Conservation (phyloP, 2,113 vertebrate genomes). For the Zapus hudsonius region DNA sequence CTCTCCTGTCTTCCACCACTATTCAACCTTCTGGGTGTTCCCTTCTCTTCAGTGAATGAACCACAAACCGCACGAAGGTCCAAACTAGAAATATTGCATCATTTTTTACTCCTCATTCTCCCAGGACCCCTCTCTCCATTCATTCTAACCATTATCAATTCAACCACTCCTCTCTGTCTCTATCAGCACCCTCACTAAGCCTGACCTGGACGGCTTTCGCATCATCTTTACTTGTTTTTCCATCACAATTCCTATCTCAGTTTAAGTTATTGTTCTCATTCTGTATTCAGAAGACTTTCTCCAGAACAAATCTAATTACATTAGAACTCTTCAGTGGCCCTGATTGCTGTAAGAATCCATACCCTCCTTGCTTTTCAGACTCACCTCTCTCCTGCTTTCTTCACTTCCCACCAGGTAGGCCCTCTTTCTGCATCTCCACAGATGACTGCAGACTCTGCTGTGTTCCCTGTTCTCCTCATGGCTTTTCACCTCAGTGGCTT, state of each 20-base stretch:
- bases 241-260: neutral
- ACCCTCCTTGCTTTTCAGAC: neutral
- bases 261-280: constrained; percentile 1
- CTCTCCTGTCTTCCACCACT: neutral
- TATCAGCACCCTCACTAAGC: neutral
- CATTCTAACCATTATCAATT: neutral
- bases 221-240: neutral
- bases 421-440: neutral
- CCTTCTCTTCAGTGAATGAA: neutral
- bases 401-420: neutral
- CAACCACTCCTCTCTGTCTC: neutral
- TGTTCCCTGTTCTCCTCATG: neutral
- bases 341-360: neutral
- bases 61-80: neutral
- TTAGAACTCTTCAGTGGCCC: neutral
- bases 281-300: neutral
- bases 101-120: neutral
- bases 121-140: neutral
- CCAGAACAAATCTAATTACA: neutral
- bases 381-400: neutral
- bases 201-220: neutral
- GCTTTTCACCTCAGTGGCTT: neutral
- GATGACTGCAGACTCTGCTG: neutral
- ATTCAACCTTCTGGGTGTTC: neutral
- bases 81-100: rapidly evolving